A percentile compares a stretch with the other conserved stretches of the same genome.
phyloP scores from a whole-genome alignment of 2,113 vertebrate species.

The Anguilla rostrata region DNA sequence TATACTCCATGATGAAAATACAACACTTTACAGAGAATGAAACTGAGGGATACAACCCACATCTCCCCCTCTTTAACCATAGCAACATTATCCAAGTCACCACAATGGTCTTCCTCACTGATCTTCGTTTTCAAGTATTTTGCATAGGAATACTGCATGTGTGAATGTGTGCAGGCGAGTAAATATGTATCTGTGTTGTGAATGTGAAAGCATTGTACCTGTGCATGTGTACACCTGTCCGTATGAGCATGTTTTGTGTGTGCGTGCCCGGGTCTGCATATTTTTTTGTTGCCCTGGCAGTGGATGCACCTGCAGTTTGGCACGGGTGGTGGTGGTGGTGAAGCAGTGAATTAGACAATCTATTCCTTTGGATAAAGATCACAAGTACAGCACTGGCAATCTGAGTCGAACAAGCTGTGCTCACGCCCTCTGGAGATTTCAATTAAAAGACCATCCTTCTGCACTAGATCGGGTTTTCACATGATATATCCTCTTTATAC shows the following conservation, averaged over 20 bases:
- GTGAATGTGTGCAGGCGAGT: background rate
- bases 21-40: too few species aligned
- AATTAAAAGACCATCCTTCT: slow-evolving; percentile 38
- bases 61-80: too few species aligned
- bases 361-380: slow-evolving; percentile 44
- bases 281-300: background rate
- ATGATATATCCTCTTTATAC: background rate
- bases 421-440: slow-evolving; percentile 39
- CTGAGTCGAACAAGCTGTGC: slow-evolving; percentile 41
- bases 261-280: background rate
- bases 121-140: background rate
- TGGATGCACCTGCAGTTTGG: slow-evolving; percentile 6
- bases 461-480: slow-evolving; percentile 11
- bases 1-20: too few species aligned
- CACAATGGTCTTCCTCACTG: too few species aligned
- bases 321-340: slow-evolving; percentile 42
- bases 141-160: background rate
- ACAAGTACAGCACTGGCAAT: slow-evolving; percentile 42
- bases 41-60: too few species aligned
- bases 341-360: slow-evolving; percentile 47
- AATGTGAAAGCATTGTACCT: background rate
- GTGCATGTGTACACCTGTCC: background rate
- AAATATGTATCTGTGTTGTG: background rate
- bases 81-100: too few species aligned
- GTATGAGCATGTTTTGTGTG: background rate